A percentile compares a stretch with the other conserved stretches of the same genome.
Conservation (phyloP, 2,113 vertebrate species). For the Emydura subglobosa region DNA sequence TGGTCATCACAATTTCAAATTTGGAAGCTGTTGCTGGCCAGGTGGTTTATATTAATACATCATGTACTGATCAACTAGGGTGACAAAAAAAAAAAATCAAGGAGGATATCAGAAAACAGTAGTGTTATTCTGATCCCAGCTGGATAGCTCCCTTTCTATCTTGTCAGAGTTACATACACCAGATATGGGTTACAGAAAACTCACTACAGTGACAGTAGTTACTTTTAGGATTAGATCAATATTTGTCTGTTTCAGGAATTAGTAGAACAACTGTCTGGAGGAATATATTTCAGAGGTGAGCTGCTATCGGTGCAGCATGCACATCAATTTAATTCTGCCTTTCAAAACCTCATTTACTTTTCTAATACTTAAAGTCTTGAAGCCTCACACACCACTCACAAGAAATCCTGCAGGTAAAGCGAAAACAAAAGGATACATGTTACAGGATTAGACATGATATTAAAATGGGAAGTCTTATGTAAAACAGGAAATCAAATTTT, state of each 20-base stretch:
- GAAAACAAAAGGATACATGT: slow-evolving; percentile 46
- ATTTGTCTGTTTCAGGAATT: slow-evolving; percentile 56
- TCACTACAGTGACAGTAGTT: slow-evolving; percentile 34
- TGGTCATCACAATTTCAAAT: rapidly evolving
- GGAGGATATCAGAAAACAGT: slow-evolving; percentile 47
- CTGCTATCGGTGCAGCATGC: slow-evolving; percentile 30
- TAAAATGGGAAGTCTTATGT: slow-evolving; percentile 69
- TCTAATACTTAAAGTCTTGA: slow-evolving; percentile 54
- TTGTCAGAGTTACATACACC: slow-evolving; percentile 21
- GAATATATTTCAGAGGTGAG: slow-evolving; percentile 47
- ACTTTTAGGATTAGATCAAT: slow-evolving; percentile 62
- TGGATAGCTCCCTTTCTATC: slow-evolving; percentile 5
- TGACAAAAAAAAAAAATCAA: slow-evolving; percentile 42
- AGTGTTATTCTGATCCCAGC: slow-evolving; percentile 37
- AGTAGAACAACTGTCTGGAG: slow-evolving; percentile 49
- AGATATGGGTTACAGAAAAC: not conserved
- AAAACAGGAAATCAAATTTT: slow-evolving; percentile 55
- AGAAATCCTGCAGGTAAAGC: slow-evolving; percentile 70
- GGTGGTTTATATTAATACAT: slow-evolving; percentile 6
- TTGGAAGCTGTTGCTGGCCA: slow-evolving; percentile 1
- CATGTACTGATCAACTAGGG: slow-evolving; percentile 5
- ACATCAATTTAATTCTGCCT: slow-evolving; percentile 65
- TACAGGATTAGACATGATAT: slow-evolving; percentile 71
- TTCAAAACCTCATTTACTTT: slow-evolving; percentile 60
- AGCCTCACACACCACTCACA: slow-evolving; percentile 4